Percentiles rank a stretch among this genome's conserved stretches.
Evolutionary conservation across 1,140 invertebrate genomes (phyloP).

Genomic region (Trichonephila clavata): DNA sequence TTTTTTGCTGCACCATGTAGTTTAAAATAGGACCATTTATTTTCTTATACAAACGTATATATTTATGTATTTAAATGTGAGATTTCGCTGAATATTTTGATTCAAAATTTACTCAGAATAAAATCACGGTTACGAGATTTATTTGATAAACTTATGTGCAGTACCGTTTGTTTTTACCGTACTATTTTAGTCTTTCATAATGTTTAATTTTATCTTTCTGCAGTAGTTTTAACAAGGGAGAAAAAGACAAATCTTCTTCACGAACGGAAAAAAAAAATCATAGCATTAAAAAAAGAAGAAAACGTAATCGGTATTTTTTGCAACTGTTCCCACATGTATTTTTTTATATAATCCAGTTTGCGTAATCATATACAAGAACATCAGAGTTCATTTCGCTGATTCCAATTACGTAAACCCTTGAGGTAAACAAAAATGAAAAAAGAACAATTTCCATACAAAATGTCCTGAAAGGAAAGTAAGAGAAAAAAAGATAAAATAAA

Average conservation of each 20-base stretch:
- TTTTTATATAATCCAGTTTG: slow-evolving; percentile 39
- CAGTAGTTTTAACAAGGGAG: neutral
- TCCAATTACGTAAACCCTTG: slow-evolving; percentile 39
- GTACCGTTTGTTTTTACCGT: neutral
- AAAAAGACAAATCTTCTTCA: neutral
- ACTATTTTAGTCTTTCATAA: neutral
- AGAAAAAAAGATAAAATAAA: neutral
- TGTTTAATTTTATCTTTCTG: neutral
- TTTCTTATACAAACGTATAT: no score
- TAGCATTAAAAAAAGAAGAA: neutral
- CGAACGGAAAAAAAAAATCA: neutral
- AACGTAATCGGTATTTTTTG: neutral
- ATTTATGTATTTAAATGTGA: no score
- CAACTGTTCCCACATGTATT: neutral
- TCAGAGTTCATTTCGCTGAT: slow-evolving; percentile 19
- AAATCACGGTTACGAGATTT: no score
- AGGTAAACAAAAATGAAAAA: slow-evolving; percentile 17
- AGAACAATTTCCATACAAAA: slow-evolving; percentile 46
- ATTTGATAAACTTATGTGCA: neutral
- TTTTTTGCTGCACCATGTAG: no score
- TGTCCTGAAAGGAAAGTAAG: neutral
- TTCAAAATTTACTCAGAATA: no score
- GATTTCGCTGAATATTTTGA: no score
- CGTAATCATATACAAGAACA: slow-evolving; percentile 45
- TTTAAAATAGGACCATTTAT: no score